A percentile compares a stretch with the other conserved stretches of the same genome.
phyloP scores from a whole-genome alignment of 2,113 vertebrate genomes.

The Poeciliopsis prolifica region DNA sequence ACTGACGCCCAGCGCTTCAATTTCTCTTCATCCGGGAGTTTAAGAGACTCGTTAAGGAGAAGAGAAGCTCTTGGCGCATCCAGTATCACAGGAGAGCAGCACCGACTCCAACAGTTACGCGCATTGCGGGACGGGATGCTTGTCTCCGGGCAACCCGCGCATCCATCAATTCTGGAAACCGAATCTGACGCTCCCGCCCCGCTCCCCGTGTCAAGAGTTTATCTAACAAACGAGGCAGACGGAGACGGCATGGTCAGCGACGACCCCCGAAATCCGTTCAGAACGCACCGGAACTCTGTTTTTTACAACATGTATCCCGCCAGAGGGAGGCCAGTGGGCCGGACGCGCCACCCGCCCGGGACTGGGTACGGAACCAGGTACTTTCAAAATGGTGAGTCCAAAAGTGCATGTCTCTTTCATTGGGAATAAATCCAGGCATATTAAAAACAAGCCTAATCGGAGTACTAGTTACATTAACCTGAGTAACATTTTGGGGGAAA shows the following conservation, averaged over 20 bases:
- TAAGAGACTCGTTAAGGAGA: conserved; percentile 19
- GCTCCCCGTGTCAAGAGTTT: conserved; percentile 3
- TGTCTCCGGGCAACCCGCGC: conserved; percentile 32
- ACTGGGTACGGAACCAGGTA: conserved; percentile 79
- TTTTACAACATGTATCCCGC: conserved; percentile 78
- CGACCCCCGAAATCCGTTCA: conserved; percentile 75
- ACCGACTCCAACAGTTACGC: conserved; percentile 38
- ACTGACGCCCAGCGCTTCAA: conserved; percentile 23
- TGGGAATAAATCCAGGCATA: background rate
- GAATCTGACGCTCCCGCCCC: conserved; percentile 12
- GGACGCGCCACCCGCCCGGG: conserved; percentile 66
- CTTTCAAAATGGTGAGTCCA: conserved; percentile 82
- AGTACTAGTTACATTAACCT: too few species aligned
- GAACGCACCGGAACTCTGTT: conserved; percentile 78
- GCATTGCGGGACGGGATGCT: conserved; percentile 7
- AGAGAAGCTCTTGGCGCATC: conserved; percentile 11
- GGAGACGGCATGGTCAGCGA: conserved; percentile 71
- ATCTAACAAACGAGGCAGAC: conserved; percentile 39
- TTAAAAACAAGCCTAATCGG: background rate
- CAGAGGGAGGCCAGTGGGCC: conserved; percentile 51
- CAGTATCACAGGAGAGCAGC: conserved; percentile 12
- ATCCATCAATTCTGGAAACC: conserved; percentile 2
- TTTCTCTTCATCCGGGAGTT: conserved; percentile 11
- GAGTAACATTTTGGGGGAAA: too few species aligned
- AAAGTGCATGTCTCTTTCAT: background rate